phyloP scores from a whole-genome alignment of 2,888 invertebrate genomes.

The Dryadula phaetusa region DNA sequence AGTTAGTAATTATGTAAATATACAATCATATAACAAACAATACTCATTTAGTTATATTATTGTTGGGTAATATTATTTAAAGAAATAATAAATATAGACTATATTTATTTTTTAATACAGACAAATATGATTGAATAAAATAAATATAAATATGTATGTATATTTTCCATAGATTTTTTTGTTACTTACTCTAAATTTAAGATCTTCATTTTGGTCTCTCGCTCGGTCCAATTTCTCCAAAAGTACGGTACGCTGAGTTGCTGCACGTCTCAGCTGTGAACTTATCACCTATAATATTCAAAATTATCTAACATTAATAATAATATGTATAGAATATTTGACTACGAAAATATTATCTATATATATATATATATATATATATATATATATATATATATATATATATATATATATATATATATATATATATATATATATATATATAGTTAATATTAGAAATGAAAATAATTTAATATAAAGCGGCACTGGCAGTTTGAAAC shows the following conservation, averaged over 20 bases:
- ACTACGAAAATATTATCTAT: too few relatives aligned
- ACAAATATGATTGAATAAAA: too few relatives aligned
- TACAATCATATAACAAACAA: not conserved
- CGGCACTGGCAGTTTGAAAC: too few relatives aligned
- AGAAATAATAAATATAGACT: not conserved
- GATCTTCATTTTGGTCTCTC: conserved; percentile 91
- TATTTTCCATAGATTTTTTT: too few relatives aligned
- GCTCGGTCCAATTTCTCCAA: conserved; percentile 88
- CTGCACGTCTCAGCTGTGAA: conserved; percentile 88
- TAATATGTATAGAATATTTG: too few relatives aligned
- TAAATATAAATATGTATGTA: too few relatives aligned
- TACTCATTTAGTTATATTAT: not conserved
- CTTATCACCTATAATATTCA: conserved; percentile 86
- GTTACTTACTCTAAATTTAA: conserved; percentile 90
- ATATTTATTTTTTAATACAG: not conserved
- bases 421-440: too few relatives aligned
- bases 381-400: too few relatives aligned
- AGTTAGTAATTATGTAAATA: not conserved
- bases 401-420: too few relatives aligned
- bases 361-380: too few relatives aligned
- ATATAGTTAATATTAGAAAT: too few relatives aligned
- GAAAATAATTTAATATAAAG: too few relatives aligned
- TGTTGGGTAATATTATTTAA: not conserved
- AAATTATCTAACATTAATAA: conserved; percentile 1
- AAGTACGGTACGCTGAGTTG: conserved; percentile 87